phyloP scores from a whole-genome alignment of 2,888 invertebrate genomes.

The Acleris laterana region DNA sequence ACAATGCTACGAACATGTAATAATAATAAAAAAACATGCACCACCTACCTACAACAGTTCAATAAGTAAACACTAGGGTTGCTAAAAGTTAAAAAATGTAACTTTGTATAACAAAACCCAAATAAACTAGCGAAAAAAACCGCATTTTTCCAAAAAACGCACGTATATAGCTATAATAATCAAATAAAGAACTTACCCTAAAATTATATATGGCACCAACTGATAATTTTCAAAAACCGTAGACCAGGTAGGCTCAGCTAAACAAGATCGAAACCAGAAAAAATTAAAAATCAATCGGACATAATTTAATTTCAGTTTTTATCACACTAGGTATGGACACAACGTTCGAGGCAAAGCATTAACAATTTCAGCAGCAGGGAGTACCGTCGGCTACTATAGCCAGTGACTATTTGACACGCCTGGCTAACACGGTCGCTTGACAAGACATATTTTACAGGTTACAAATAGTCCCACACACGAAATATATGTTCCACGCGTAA shows the following conservation, averaged over 20 bases:
- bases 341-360: constrained; percentile 19
- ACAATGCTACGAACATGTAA: too few relatives aligned
- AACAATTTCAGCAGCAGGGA: constrained; percentile 13
- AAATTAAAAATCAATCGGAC: constrained; percentile 59
- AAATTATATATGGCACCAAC: constrained; percentile 48
- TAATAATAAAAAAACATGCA: too few relatives aligned
- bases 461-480: constrained; percentile 3
- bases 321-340: constrained; percentile 15
- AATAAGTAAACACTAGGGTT: too few relatives aligned
- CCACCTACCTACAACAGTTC: too few relatives aligned
- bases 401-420: constrained; percentile 32
- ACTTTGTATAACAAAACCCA: neutral
- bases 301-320: constrained; percentile 44
- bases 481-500: constrained; percentile 9
- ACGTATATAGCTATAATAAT: constrained; percentile 4
- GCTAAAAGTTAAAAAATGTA: too few relatives aligned
- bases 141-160: neutral
- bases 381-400: constrained; percentile 28
- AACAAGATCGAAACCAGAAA: constrained; percentile 72
- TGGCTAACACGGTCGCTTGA: constrained; percentile 18
- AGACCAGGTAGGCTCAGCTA: constrained; percentile 53
- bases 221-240: constrained; percentile 51
- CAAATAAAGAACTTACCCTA: constrained; percentile 24
- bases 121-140: neutral
- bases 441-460: constrained; percentile 34